Percentiles rank a stretch among this genome's conserved stretches.
Evolutionary conservation across 2,113 vertebrate species (phyloP).

Genomic region (Hyperopisus bebe): DNA sequence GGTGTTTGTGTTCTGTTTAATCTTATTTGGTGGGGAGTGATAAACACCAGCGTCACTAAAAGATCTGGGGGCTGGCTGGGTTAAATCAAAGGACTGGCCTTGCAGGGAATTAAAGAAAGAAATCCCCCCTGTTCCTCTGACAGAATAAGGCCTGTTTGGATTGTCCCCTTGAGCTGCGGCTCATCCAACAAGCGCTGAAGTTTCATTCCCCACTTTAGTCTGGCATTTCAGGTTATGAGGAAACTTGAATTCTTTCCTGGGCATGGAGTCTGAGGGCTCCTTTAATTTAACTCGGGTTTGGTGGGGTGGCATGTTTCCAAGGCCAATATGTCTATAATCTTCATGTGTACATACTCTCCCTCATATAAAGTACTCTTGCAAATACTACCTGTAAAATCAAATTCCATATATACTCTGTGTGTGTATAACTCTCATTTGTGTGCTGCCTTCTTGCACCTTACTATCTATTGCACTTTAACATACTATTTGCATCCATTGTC

Average conservation of each 20-base stretch:
- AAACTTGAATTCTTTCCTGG: constrained; percentile 24
- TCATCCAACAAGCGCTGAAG: constrained; percentile 20
- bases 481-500: too few species aligned
- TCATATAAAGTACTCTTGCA: background rate
- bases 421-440: too few species aligned
- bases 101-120: background rate
- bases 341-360: background rate
- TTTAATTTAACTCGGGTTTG: constrained; percentile 20
- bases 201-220: constrained; percentile 33
- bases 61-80: background rate
- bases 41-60: background rate
- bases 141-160: background rate
- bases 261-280: background rate
- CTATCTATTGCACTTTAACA: too few species aligned
- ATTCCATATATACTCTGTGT: too few species aligned
- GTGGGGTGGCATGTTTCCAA: constrained; percentile 20
- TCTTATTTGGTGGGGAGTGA: background rate
- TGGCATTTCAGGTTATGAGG: constrained; percentile 36
- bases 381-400: background rate
- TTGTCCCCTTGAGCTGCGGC: background rate
- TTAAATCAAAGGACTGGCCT: background rate
- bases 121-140: too few species aligned
- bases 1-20: background rate
- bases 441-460: too few species aligned
- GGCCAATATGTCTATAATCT: constrained; percentile 17